Percentiles rank a stretch among this genome's conserved stretches.
Conservation (phyloP, 2,113 vertebrate genomes). For the Tamias sibiricus region DNA sequence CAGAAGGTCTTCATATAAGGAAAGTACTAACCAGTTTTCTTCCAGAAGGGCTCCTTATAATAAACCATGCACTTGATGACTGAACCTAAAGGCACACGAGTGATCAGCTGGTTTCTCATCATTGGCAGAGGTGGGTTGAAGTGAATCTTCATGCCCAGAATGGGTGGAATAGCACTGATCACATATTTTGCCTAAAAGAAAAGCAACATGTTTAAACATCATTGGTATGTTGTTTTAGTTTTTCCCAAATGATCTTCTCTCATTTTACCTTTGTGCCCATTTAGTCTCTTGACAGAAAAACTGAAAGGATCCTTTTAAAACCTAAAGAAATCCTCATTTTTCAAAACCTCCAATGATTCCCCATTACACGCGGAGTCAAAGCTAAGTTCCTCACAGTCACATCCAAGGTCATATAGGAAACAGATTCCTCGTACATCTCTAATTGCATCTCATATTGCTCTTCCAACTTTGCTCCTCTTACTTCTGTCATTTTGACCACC, state of each 20-base stretch:
- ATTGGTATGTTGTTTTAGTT: not conserved
- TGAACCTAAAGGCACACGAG: slow-evolving; percentile 95
- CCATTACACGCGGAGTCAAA: slow-evolving; percentile 24
- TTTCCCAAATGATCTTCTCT: not conserved
- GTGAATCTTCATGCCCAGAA: slow-evolving; percentile 94
- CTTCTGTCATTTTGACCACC: not conserved
- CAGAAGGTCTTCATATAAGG: not conserved
- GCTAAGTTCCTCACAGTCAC: not conserved
- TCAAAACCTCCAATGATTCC: slow-evolving; percentile 4
- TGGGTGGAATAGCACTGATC: slow-evolving; percentile 93
- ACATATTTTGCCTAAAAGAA: slow-evolving; percentile 92
- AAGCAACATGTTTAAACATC: slow-evolving; percentile 15
- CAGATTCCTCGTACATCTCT: not conserved
- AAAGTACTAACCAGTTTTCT: slow-evolving; percentile 91
- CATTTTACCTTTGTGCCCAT: not conserved
- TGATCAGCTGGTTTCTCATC: slow-evolving; percentile 96
- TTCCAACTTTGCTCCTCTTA: not conserved
- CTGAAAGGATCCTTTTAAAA: not conserved
- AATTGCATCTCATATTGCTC: not conserved
- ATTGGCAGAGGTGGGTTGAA: slow-evolving; percentile 95
- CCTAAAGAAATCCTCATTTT: not conserved
- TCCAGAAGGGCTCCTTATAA: slow-evolving; percentile 98
- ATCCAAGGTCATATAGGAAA: not conserved
- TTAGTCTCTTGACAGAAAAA: slow-evolving; percentile 1
- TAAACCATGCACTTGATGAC: slow-evolving; percentile 99